A percentile compares a stretch with the other conserved stretches of the same genome.
Evolutionary conservation across 2,113 vertebrate species (phyloP).

Genomic region (Caretta caretta): DNA sequence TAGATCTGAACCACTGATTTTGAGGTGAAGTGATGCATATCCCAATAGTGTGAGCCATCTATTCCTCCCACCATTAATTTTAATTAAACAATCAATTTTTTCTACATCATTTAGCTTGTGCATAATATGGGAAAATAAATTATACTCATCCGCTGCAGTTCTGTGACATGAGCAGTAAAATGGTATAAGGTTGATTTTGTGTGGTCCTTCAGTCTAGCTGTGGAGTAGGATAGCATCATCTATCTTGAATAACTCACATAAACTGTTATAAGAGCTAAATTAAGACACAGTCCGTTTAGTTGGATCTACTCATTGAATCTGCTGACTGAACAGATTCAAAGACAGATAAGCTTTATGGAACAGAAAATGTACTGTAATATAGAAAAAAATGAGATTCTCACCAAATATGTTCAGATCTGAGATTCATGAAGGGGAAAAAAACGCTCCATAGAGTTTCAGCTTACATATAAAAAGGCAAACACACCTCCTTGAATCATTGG

Average conservation of each 20-base stretch:
- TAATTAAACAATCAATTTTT: not conserved
- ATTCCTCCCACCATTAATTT: not conserved
- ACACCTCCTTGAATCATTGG: not conserved
- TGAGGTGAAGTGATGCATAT: not conserved
- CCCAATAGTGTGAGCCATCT: not conserved
- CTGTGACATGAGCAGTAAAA: not conserved
- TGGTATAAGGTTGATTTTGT: not conserved
- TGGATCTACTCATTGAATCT: not conserved
- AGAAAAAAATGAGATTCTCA: slow-evolving; percentile 5
- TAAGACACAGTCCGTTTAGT: not conserved
- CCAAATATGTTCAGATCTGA: not conserved
- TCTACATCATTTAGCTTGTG: not conserved
- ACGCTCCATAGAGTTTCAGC: not conserved
- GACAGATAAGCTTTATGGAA: not conserved
- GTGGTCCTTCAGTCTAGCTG: not conserved
- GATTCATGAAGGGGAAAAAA: not conserved
- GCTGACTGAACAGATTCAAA: slow-evolving; percentile 12
- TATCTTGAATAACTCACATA: not conserved
- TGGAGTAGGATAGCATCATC: not conserved
- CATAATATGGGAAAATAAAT: not conserved
- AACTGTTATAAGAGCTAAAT: not conserved
- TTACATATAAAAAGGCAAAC: not conserved
- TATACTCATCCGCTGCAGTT: not conserved
- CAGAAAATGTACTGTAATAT: slow-evolving; percentile 11
- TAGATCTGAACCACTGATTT: not conserved